Evolutionary conservation across 2,113 vertebrate genomes (phyloP).

Genomic region (Stercorarius parasiticus): DNA sequence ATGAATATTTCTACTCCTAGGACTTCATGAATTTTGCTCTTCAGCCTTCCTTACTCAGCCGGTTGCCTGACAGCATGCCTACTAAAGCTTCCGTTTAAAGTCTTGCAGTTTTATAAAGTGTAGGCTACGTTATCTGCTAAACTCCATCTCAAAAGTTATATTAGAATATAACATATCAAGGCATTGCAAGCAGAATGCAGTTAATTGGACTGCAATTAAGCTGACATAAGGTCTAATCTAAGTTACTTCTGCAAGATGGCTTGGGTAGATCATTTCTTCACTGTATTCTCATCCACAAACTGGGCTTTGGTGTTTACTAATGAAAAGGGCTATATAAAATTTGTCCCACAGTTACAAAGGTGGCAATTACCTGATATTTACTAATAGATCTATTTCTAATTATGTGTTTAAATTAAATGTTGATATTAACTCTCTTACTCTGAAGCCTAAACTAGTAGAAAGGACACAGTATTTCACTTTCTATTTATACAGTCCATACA

Average conservation of each 20-base stretch:
- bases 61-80: neutral
- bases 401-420: conserved; percentile 7
- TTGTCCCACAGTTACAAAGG: neutral
- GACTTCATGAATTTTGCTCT: neutral
- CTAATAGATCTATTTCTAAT: neutral
- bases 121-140: neutral
- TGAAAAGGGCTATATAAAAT: neutral
- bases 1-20: neutral
- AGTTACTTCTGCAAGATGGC: neutral
- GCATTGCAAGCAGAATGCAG: neutral
- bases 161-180: neutral
- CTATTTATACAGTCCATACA: conserved; percentile 14
- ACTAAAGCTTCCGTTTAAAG: neutral
- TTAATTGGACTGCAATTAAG: neutral
- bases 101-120: neutral
- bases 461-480: conserved; percentile 22
- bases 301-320: neutral
- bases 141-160: neutral
- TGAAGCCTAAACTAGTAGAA: neutral
- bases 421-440: neutral
- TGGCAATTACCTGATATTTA: neutral
- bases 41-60: neutral
- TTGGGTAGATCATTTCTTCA: neutral
- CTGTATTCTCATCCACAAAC: neutral
- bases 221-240: neutral